Percentiles rank a stretch among this genome's conserved stretches.
Evolutionary conservation across 2,888 invertebrate genomes (phyloP).

Genomic region (Cheilosia impressa): DNA sequence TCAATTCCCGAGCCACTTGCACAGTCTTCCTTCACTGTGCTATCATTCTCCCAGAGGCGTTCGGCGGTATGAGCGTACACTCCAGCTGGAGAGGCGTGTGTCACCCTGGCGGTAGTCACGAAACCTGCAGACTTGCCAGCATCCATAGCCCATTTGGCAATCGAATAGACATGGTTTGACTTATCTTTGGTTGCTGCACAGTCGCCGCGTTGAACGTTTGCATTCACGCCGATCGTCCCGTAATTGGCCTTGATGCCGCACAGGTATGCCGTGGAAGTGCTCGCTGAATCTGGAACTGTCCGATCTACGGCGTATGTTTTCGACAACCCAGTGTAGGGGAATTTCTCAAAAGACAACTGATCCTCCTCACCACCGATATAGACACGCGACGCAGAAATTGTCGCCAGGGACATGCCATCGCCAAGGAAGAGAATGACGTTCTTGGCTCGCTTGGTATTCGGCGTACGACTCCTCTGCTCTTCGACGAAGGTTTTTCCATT

Average conservation of each 20-base stretch:
- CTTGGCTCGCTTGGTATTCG: constrained; percentile 85
- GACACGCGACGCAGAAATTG: constrained; percentile 90
- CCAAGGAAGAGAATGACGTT: constrained; percentile 93
- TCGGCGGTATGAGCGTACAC: constrained; percentile 87
- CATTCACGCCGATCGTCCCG: constrained; percentile 90
- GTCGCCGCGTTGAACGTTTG: constrained; percentile 86
- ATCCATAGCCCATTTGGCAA: constrained; percentile 89
- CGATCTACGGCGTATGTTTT: constrained; percentile 90
- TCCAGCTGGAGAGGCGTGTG: constrained; percentile 91
- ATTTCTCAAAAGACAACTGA: constrained; percentile 89
- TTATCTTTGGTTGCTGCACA: constrained; percentile 86
- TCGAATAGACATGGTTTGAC: constrained; percentile 87
- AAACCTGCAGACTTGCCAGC: constrained; percentile 87
- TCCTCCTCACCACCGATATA: constrained; percentile 91
- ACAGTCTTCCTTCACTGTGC: constrained; percentile 84
- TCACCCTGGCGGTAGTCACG: constrained; percentile 91
- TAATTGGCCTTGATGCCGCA: constrained; percentile 91
- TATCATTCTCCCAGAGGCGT: constrained; percentile 90
- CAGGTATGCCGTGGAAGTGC: constrained; percentile 91
- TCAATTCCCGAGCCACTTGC: constrained; percentile 84
- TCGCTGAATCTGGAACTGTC: constrained; percentile 93
- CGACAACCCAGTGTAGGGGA: constrained; percentile 89
- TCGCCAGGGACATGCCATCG: constrained; percentile 94
- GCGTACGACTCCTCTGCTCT: constrained; percentile 78
- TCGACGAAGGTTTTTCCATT: constrained; percentile 78